phyloP scores from a whole-genome alignment of 2,113 vertebrate species.

The Prietella phreatophila region DNA sequence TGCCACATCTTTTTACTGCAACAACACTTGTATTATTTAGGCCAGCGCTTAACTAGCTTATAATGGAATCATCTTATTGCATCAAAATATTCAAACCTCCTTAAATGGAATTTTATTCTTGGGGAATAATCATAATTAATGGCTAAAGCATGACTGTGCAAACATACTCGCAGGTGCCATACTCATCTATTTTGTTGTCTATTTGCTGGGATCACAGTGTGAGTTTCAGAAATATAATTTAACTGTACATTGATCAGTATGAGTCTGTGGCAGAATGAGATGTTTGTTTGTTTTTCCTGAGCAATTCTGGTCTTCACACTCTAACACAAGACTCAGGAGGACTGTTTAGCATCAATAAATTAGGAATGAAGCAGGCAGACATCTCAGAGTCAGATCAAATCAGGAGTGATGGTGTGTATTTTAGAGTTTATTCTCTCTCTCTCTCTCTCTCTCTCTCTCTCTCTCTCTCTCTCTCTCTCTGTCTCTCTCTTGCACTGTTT shows the following conservation, averaged over 20 bases:
- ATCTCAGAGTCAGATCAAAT: neutral
- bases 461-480: neutral
- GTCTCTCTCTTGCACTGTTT: too few species aligned
- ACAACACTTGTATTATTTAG: neutral
- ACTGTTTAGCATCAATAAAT: neutral
- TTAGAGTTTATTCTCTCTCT: neutral
- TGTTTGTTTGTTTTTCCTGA: neutral
- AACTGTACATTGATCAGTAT: neutral
- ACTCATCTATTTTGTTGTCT: neutral
- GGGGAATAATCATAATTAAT: neutral
- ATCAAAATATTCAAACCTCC: neutral
- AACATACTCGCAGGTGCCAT: neutral
- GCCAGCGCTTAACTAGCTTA: constrained; percentile 12
- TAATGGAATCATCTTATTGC: neutral
- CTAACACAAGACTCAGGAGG: neutral
- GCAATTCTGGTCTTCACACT: neutral
- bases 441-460: neutral
- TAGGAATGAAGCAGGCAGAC: neutral
- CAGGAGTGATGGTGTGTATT: neutral
- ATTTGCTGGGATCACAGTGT: neutral
- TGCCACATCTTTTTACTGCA: neutral
- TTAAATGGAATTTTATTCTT: neutral
- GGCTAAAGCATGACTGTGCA: neutral
- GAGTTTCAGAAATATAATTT: neutral
- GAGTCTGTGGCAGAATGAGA: neutral